Evolutionary conservation across 2,888 invertebrate species (phyloP).

Genomic region (Baccha elongata): DNA sequence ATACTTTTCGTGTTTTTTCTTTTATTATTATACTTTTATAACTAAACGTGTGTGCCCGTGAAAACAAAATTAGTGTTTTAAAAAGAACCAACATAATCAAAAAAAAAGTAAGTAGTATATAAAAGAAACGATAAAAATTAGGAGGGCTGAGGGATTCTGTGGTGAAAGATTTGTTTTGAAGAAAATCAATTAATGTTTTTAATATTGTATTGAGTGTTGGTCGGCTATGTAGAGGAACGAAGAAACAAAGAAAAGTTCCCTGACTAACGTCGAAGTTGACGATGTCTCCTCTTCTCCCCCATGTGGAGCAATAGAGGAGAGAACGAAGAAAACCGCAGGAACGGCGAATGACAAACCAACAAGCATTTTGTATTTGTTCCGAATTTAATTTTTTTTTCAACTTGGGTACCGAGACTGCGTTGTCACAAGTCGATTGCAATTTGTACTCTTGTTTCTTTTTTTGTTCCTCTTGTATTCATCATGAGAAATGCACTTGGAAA

Average conservation of each 20-base stretch:
- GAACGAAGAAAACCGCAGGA: conserved; percentile 25
- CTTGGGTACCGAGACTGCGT: conserved; percentile 64
- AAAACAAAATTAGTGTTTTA: conserved; percentile 34
- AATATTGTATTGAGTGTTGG: neutral
- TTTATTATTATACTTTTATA: conserved; percentile 10
- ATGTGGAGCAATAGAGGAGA: conserved; percentile 2
- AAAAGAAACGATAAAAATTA: too few species aligned
- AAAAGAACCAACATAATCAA: conserved; percentile 7
- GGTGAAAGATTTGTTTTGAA: conserved; percentile 15
- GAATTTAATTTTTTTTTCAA: conserved; percentile 29
- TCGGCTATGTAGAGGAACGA: neutral
- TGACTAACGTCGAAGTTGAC: conserved; percentile 12
- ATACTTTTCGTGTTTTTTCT: conserved; percentile 23
- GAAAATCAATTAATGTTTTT: conserved; percentile 32
- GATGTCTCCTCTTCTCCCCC: conserved; percentile 15
- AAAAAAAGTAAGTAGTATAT: conserved; percentile 37
- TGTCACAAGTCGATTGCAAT: conserved; percentile 67
- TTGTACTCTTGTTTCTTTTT: conserved; percentile 39
- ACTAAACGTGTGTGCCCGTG: conserved; percentile 43
- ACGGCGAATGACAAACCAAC: conserved; percentile 40
- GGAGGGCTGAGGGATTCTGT: neutral
- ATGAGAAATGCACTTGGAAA: conserved; percentile 66
- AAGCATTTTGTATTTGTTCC: conserved; percentile 48
- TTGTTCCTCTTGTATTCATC: conserved; percentile 11
- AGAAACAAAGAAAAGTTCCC: conserved; percentile 51